Conservation (phyloP, 2,797 vertebrate species). For the Numenius phaeopus region DNA sequence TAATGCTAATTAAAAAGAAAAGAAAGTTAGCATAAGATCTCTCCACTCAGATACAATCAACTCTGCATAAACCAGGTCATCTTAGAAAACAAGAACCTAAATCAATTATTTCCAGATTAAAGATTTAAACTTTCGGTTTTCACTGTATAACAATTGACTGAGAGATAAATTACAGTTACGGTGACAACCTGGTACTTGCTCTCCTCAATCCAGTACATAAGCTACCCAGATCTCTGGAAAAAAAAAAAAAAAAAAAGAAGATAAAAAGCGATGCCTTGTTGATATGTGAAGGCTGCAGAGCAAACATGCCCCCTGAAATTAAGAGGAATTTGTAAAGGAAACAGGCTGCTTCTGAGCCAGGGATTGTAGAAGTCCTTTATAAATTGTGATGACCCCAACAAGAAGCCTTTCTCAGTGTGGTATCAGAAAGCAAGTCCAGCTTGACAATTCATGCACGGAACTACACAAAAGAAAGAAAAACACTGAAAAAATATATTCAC, state of each 20-base stretch:
- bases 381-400: background rate
- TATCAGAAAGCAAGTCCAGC: background rate
- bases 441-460: background rate
- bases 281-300: background rate
- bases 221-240: background rate
- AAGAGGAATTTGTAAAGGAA: background rate
- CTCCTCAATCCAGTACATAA: background rate
- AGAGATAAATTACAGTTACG: background rate
- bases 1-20: background rate
- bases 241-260: background rate
- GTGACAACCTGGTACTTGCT: background rate
- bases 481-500: background rate
- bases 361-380: background rate
- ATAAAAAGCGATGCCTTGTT: background rate
- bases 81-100: background rate
- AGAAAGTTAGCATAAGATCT: background rate
- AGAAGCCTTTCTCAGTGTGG: background rate
- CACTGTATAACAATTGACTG: background rate
- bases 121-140: background rate
- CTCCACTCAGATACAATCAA: background rate
- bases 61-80: background rate
- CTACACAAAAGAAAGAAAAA: background rate
- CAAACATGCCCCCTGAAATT: background rate
- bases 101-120: slow-evolving; percentile 9
- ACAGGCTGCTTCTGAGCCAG: background rate